These are phyloP conservation scores for Alcedo atthis DNA, from an alignment of 2,797 vertebrate species.

Conservation along the genomic window DNA sequence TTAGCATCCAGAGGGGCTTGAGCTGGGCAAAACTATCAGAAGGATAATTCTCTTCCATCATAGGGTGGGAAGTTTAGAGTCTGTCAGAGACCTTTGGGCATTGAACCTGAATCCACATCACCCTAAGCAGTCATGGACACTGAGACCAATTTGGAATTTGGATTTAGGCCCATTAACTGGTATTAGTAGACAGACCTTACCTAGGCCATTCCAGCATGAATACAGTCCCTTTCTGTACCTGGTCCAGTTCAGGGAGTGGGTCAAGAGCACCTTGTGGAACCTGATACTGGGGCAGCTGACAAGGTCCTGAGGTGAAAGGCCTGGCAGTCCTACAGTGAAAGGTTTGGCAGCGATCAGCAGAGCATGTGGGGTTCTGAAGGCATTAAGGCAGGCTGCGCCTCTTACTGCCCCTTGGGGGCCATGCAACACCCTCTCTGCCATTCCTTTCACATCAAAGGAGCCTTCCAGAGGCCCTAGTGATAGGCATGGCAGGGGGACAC, in stretches of 20 bases:
- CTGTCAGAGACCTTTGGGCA: not conserved
- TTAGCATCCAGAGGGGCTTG: not conserved
- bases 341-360: not conserved
- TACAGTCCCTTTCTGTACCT: not conserved
- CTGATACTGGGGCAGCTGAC: not conserved
- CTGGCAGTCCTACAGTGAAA: not conserved
- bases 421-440: not conserved
- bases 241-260: not conserved
- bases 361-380: accelerated
- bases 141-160: not conserved
- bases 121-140: not conserved
- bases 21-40: not conserved
- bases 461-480: not conserved
- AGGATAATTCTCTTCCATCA: not conserved
- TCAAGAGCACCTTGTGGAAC: not conserved
- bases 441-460: slow-evolving; percentile 4
- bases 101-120: not conserved
- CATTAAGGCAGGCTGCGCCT: not conserved
- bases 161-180: not conserved
- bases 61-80: not conserved
- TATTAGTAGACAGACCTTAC: not conserved
- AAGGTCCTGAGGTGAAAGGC: not conserved
- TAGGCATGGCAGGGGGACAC: not conserved
- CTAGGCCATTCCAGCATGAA: not conserved
- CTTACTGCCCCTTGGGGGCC: accelerated